phyloP scores from a whole-genome alignment of 2,797 vertebrate genomes.

The Acropternis orthonyx region DNA sequence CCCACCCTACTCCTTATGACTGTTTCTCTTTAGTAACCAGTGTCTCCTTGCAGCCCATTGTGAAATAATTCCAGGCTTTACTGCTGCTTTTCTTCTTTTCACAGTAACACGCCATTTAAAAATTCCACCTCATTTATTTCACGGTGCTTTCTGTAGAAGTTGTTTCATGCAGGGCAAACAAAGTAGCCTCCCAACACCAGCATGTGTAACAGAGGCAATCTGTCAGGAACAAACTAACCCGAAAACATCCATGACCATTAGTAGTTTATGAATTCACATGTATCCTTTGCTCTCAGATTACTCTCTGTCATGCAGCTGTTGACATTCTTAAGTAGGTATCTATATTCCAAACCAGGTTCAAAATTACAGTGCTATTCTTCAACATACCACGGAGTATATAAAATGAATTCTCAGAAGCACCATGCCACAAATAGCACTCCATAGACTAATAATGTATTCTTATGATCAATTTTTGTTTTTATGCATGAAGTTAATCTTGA shows the following conservation, averaged over 20 bases:
- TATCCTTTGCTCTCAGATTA: neutral
- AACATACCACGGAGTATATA: neutral
- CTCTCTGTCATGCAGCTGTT: neutral
- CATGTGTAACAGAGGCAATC: neutral
- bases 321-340: neutral
- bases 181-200: neutral
- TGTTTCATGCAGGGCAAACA: neutral
- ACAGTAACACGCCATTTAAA: constrained; percentile 30
- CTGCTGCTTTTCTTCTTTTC: constrained; percentile 38
- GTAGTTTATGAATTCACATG: neutral
- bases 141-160: neutral
- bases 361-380: neutral
- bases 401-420: neutral
- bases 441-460: neutral
- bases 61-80: constrained; percentile 44
- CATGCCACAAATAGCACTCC: neutral
- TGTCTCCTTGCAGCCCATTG: neutral
- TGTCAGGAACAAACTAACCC: neutral
- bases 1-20: neutral
- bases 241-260: neutral
- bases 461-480: neutral
- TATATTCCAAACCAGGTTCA: neutral
- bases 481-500: neutral
- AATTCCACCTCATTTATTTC: constrained; percentile 7
- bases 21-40: constrained; percentile 4